Conservation (phyloP, 2,113 vertebrate species). For the Lota lota region DNA sequence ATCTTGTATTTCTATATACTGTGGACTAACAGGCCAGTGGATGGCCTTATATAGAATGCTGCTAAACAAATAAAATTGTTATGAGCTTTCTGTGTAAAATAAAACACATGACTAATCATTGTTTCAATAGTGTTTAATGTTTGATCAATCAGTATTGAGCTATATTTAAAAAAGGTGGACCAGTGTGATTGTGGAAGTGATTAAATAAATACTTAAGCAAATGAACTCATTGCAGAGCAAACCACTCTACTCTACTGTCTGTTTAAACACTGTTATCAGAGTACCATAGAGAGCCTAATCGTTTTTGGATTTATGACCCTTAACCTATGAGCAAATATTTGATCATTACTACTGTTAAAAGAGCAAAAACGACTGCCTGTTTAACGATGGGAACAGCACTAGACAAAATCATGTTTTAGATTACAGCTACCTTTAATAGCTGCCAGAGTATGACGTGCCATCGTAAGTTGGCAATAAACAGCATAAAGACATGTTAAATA, state of each 20-base stretch:
- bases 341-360: slow-evolving; percentile 13
- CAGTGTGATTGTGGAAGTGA: not conserved
- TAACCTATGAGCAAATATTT: slow-evolving; percentile 35
- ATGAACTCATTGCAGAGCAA: not conserved
- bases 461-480: no score
- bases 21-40: no score
- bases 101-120: not conserved
- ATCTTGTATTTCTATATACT: no score
- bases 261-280: slow-evolving; percentile 40
- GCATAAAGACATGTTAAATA: not conserved
- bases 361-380: slow-evolving; percentile 16
- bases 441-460: no score
- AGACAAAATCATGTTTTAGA: not conserved
- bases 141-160: not conserved
- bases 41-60: no score
- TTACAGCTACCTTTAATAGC: not conserved
- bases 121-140: not conserved
- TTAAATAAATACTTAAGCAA: not conserved
- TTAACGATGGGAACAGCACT: not conserved
- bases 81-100: not conserved
- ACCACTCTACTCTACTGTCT: slow-evolving; percentile 1
- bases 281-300: slow-evolving; percentile 4
- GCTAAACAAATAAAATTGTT: not conserved
- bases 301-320: slow-evolving; percentile 6
- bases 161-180: not conserved